Evolutionary conservation across 2,888 invertebrate genomes (phyloP), one percentile per base, ranked within the genome.

Genomic region (Ennomos fuscantarius): DNA sequence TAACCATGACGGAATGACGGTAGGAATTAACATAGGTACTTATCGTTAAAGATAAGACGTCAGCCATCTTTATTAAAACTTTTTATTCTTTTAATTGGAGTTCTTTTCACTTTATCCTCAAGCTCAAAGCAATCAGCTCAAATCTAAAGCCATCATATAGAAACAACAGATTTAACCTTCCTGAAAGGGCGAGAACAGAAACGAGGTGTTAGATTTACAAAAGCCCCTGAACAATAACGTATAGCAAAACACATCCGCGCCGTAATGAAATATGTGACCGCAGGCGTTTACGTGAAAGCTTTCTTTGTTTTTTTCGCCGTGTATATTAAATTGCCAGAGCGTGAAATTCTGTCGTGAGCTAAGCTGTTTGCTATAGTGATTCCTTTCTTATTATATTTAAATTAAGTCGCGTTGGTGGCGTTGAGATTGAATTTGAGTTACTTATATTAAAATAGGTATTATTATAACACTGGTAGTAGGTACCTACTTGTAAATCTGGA

Each of bases 211-310:
- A 73, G 72, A 73, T 76, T 73, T 69, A 72, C 68, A 66, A 64
- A 59, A 74, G 68, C 77, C 78, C 82, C 81, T 80, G 74, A 68
- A 70, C 60, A 68, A 75, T 76, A 73, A 71, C 68, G 61, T 54
- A 66, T 62, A 73, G 79, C 81, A 80, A 77, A 68, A 67, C 69
- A 69, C 66, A 71, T 68, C 64, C 65, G 67, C 60, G 65, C 52
- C 63, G 70, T 72, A 76, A 78, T 78, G 74, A 78, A 78, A 78
- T 77, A 79, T 77, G 71, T 74, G 71, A 68, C 78, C 76, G 74
- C 76, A 76, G 76, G 78, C 78, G 76, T 64, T 70, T 63, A 62
- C 66, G 65, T 58, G 68, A 69, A 69, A 64, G 60, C 68, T 66
- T 73, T 68, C 64, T 50, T 67, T 69, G 65, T 70, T 61, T 65